Base-by-base conservation (phyloP, 2,113 vertebrate species). In the Catharus minimus region DNA sequence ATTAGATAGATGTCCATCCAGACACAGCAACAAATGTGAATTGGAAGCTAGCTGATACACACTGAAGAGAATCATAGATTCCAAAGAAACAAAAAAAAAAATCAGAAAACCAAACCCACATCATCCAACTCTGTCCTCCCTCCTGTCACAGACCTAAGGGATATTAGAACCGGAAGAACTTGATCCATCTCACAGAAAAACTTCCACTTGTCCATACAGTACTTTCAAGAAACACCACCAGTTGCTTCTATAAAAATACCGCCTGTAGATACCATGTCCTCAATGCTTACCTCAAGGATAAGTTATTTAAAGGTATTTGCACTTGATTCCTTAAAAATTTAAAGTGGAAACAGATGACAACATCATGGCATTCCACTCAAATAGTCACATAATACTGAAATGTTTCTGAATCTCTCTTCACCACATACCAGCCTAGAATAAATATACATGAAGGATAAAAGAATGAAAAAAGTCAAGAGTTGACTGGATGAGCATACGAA, bases 281-380 rank as follows among this genome's bases (percentile, higher is more conserved):
- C 80, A 56, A 71, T 9, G 5, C 61, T 86, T 86, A 60, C 20
- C 55, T 87, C 15, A 11, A 39, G 46, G 32, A 11, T 39, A 78
- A 79, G 77, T 71, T 85, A 80, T 50, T 77, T 91, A 96, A 82
- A 19, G 43, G 43, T 43, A 43, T 43, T 43, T 43, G 41, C 58
- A 80, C 73, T 88, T 56, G 81, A 57, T 86, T 75, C 65, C 52
- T 95, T 91, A 95, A 89, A 86, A 92, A 94, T 65, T 7, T 26
- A 15, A 93, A 93, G 91, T 90, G 93, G 89, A 39, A 39, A 39
- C 39, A 39, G 39, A 39, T 39, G 12, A 89, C 33, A 61, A 17
- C 49, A 60, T 56, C 28, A 61, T 50, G 52, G 58, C 89, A 93
- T 78, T 94, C 89, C 92, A 89, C 82, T 90, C 79, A 27, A 91